These are phyloP conservation scores for Melanotaenia boesemani DNA, from an alignment of 2,797 vertebrate species.

Conservation along the genomic window DNA sequence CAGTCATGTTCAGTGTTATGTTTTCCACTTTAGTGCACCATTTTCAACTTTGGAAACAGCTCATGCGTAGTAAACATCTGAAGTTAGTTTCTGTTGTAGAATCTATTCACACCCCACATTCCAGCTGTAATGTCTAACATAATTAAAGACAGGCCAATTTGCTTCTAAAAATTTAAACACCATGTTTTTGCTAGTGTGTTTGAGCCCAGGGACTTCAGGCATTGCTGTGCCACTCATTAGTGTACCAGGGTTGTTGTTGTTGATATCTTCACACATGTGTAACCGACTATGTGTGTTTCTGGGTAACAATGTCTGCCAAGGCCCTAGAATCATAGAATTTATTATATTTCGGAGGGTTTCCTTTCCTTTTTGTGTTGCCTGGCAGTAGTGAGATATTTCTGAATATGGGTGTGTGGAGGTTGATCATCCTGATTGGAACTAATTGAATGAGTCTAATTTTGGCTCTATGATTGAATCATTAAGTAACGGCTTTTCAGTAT, in stretches of 20 bases:
- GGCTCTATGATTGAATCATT: background rate
- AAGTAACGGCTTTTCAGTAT: background rate
- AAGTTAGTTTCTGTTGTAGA: conserved; percentile 69
- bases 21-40: conserved; percentile 39
- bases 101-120: conserved; percentile 67
- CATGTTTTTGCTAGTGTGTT: conserved; percentile 51
- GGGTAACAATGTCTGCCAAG: background rate
- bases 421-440: background rate
- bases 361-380: background rate
- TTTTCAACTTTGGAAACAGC: conserved; percentile 59
- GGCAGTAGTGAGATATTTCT: conserved; percentile 3
- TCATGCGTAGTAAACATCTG: conserved; percentile 68
- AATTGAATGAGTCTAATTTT: background rate
- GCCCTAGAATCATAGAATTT: background rate
- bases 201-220: conserved; percentile 28
- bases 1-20: conserved; percentile 29
- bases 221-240: conserved; percentile 29
- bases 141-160: conserved; percentile 74
- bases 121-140: conserved; percentile 63
- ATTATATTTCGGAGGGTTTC: background rate
- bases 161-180: conserved; percentile 54
- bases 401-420: background rate
- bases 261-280: background rate
- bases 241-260: conserved; percentile 14
- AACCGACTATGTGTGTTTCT: background rate